Evolutionary conservation across 1,140 invertebrate genomes (phyloP).

Genomic region (Nasonia giraulti): DNA sequence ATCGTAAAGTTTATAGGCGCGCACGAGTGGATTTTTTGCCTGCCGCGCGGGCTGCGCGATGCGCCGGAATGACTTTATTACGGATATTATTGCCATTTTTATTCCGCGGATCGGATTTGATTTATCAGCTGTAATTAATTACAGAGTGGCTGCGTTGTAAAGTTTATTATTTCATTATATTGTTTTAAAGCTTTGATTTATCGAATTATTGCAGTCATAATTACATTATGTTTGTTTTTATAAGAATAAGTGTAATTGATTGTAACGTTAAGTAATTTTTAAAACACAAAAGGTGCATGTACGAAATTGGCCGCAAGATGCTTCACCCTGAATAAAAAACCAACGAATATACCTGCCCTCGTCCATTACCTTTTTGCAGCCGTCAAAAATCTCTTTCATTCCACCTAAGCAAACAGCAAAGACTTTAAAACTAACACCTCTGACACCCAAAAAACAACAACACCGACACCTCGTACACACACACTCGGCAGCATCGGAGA

Average conservation of each 20-base stretch:
- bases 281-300: no score
- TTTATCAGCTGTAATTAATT: conserved; percentile 23
- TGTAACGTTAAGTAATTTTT: not conserved
- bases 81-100: conserved; percentile 52
- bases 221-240: no score
- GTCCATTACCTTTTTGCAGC: not conserved
- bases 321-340: not conserved
- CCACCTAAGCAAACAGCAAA: not conserved
- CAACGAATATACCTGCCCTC: not conserved
- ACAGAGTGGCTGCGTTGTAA: not conserved
- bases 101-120: not conserved
- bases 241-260: not conserved
- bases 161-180: not conserved
- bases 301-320: no score
- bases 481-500: conserved; percentile 12
- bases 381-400: not conserved
- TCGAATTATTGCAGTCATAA: not conserved
- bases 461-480: not conserved
- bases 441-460: not conserved
- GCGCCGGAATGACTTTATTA: conserved; percentile 53
- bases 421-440: not conserved
- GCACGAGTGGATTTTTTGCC: conserved; percentile 12
- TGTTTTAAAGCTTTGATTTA: not conserved
- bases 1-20: conserved; percentile 45
- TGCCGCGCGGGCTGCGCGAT: not conserved